phyloP scores from a whole-genome alignment of 2,797 vertebrate genomes.

The Leucoraja ocellata region DNA sequence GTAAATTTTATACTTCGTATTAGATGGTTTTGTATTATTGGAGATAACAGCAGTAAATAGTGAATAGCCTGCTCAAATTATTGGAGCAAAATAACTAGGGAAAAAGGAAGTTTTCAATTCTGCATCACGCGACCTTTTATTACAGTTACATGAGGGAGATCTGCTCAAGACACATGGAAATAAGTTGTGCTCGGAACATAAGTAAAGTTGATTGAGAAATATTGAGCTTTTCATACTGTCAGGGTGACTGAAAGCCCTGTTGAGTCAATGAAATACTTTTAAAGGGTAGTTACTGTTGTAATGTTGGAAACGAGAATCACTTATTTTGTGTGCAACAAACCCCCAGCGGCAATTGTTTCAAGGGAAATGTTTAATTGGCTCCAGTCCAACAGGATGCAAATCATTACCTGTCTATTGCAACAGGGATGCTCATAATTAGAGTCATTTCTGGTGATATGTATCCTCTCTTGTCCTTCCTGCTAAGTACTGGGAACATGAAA shows the following conservation, averaged over 20 bases:
- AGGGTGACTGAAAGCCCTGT: not conserved
- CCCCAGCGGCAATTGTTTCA: not conserved
- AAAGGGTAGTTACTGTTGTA: not conserved
- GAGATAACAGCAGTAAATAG: not conserved
- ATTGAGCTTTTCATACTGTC: not conserved
- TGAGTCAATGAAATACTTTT: not conserved
- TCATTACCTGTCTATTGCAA: not conserved
- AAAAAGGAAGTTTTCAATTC: not conserved
- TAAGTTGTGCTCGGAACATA: not conserved
- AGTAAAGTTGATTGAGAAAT: not conserved
- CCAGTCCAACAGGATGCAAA: not conserved
- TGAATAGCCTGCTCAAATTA: not conserved
- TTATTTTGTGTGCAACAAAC: not conserved
- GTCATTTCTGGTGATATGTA: not conserved
- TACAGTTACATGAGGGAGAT: not conserved
- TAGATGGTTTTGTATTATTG: not conserved
- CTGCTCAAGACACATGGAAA: not conserved
- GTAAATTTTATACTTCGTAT: not conserved
- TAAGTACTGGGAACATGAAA: not conserved
- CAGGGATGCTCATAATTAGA: not conserved
- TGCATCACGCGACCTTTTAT: not conserved
- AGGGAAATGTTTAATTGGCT: not conserved
- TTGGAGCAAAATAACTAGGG: not conserved
- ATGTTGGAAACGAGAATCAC: not conserved
- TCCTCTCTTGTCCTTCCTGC: not conserved